A percentile compares a stretch with the other conserved stretches of the same genome.
phyloP scores from a whole-genome alignment of 2,888 invertebrate genomes.

The Junonia oenone region DNA sequence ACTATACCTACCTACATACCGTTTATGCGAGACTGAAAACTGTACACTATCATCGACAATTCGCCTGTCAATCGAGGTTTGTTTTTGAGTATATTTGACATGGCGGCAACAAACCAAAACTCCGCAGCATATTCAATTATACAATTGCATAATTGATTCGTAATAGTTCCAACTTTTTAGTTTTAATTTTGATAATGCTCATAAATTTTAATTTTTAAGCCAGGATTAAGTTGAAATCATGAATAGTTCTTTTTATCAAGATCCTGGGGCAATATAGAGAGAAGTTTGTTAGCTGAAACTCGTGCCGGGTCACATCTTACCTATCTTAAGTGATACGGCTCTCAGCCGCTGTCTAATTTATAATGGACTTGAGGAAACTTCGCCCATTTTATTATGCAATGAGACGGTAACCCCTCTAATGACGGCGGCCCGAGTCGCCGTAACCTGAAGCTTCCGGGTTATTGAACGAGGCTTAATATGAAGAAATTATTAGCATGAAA shows the following conservation, averaged over 20 bases:
- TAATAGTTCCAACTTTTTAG: too few species aligned
- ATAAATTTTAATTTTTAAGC: slow-evolving; percentile 47
- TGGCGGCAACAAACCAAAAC: too few species aligned
- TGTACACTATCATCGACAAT: too few species aligned
- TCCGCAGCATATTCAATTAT: too few species aligned
- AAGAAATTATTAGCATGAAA: slow-evolving; percentile 50
- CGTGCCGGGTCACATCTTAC: slow-evolving; percentile 76
- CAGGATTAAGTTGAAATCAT: slow-evolving; percentile 69
- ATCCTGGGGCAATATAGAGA: slow-evolving; percentile 64
- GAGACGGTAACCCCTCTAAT: slow-evolving; percentile 77
- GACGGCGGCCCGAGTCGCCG: slow-evolving; percentile 67
- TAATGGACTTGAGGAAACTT: slow-evolving; percentile 79
- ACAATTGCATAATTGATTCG: too few species aligned
- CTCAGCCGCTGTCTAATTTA: slow-evolving; percentile 77
- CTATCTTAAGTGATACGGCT: slow-evolving; percentile 78
- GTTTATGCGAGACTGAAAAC: too few species aligned
- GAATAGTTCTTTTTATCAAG: slow-evolving; percentile 76
- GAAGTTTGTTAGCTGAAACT: slow-evolving; percentile 68
- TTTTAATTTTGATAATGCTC: too few species aligned
- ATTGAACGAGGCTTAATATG: slow-evolving; percentile 66
- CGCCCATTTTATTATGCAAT: slow-evolving; percentile 79
- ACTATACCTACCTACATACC: too few species aligned
- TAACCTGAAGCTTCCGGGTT: slow-evolving; percentile 63
- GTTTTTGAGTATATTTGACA: too few species aligned
- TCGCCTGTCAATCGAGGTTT: too few species aligned